Evolutionary conservation across 2,797 vertebrate genomes (phyloP).

Genomic region (Decapterus maruadsi): DNA sequence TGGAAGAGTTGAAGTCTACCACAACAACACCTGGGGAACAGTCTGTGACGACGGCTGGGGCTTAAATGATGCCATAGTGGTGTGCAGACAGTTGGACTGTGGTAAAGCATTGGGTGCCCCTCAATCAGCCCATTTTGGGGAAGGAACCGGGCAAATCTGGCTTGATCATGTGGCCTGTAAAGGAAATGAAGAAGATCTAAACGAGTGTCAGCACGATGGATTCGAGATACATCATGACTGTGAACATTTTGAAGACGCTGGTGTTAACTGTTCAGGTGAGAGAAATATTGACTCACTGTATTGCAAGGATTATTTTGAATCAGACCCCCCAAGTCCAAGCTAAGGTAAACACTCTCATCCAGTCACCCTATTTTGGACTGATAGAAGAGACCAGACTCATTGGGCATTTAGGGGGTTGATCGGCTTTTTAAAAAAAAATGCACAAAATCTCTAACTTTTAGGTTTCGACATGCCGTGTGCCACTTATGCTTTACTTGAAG

Average conservation of each 20-base stretch:
- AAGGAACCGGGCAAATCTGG: constrained; percentile 5
- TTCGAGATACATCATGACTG: constrained; percentile 1
- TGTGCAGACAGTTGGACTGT: constrained; percentile 43
- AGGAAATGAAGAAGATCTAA: constrained; percentile 7
- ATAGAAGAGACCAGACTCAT: too few relatives aligned
- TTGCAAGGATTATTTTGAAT: too few relatives aligned
- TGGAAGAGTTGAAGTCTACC: too few relatives aligned
- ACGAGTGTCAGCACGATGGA: background rate
- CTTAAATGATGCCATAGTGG: background rate
- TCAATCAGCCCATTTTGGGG: background rate
- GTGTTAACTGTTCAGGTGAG: constrained; percentile 43
- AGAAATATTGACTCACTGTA: background rate
- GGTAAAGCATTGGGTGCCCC: accelerated
- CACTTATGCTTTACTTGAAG: too few relatives aligned
- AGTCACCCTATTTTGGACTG: too few relatives aligned
- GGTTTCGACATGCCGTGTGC: too few relatives aligned
- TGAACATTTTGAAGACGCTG: background rate
- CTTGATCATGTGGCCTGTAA: constrained; percentile 28
- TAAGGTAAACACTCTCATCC: too few relatives aligned
- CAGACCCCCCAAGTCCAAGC: too few relatives aligned
- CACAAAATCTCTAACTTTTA: too few relatives aligned
- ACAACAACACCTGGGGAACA: constrained; percentile 22
- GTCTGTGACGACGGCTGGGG: constrained; percentile 27
- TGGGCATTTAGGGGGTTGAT: too few relatives aligned
- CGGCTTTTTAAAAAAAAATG: too few relatives aligned